phyloP scores from a whole-genome alignment of 2,888 invertebrate species.

The Magallana nippona region DNA sequence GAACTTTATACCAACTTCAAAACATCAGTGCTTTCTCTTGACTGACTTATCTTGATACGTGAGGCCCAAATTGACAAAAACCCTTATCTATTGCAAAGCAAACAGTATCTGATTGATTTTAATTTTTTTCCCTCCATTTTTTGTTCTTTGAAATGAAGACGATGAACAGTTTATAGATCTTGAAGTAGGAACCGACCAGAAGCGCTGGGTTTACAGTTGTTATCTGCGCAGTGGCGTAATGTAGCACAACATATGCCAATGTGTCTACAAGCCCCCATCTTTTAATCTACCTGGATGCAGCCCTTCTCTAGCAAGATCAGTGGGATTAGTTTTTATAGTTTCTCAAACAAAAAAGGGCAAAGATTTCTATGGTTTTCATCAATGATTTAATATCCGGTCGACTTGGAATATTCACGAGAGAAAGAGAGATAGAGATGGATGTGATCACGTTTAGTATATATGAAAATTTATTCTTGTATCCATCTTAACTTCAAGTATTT shows the following conservation, averaged over 20 bases:
- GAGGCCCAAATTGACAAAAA: not conserved
- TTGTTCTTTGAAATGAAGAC: not conserved
- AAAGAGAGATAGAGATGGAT: too few species aligned
- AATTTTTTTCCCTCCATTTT: not conserved
- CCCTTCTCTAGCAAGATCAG: not conserved
- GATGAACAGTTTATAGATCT: not conserved
- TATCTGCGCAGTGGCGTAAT: constrained; percentile 20
- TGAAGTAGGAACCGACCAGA: not conserved
- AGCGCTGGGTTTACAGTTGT: not conserved
- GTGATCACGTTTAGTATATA: too few species aligned
- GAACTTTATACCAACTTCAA: not conserved
- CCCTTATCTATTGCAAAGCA: not conserved
- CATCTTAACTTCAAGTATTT: too few species aligned
- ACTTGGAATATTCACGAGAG: too few species aligned
- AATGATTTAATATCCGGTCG: too few species aligned
- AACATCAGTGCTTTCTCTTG: not conserved
- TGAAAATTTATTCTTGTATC: too few species aligned
- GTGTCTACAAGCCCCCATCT: not conserved
- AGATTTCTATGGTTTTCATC: not conserved
- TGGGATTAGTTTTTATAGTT: not conserved
- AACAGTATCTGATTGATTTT: not conserved
- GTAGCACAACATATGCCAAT: constrained; percentile 11
- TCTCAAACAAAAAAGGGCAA: not conserved
- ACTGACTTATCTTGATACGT: not conserved
- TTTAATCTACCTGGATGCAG: not conserved